Evolutionary conservation across 2,888 invertebrate genomes (phyloP), one percentile per base, ranked within the genome.

Genomic region (Biston betularia): DNA sequence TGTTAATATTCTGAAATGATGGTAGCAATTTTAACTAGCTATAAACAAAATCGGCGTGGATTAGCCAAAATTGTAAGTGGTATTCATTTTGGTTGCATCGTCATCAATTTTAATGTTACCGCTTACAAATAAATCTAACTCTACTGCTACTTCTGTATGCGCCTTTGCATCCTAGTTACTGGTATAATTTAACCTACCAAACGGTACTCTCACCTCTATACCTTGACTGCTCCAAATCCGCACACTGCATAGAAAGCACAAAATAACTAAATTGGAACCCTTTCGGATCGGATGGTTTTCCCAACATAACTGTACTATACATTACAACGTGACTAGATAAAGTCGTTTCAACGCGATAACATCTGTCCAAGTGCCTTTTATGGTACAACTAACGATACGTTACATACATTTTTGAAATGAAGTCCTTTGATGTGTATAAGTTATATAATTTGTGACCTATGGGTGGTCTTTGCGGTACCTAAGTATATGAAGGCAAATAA

Each of bases 301-400:
- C 79, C 75, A 76, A 81, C 79, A 71, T 85, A 85, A 85, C 85
- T 84, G 83, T 85, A 85, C 85, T 83, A 83, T 85, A 78, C 76
- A 73, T 79, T 78, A 79, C 81, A 80, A 79, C 84, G 85, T 86
- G 84, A 84, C 83, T 81, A 79, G 83, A 84, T 85, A 84, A 80
- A 85, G 84, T 80, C 79, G 81, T 84, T 84, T 77, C 70, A 75
- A 76, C 74, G 72, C 75, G 85, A 84, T 85, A 84, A 75, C 79
- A 84, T 86, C 84, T 83, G 76, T 78, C 73, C 66, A 79, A 79
- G 76, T 75, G 71, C 79, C 78, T 82, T 80, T 75, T 77, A 76
- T 74, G 74, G 76, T 76, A 73, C 68, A 77, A 73, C 71, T 79
- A 78, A 77, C 76, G 72, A 75, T 76, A 77, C 73, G 65, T 77